phyloP scores from a whole-genome alignment of 2,888 invertebrate genomes.

The Trimorus sp. region DNA sequence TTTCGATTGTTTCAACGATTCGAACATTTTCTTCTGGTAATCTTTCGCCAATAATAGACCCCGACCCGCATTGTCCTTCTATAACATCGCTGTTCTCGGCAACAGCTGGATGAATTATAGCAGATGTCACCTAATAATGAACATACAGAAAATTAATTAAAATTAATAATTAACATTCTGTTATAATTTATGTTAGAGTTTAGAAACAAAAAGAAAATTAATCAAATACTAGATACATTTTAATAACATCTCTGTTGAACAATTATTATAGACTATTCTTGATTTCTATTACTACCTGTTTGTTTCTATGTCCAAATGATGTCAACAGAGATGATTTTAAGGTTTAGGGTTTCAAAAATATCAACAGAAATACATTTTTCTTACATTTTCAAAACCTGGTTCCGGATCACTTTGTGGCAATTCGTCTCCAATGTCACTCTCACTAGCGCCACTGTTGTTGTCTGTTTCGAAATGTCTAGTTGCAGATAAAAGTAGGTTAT shows the following conservation, averaged over 20 bases:
- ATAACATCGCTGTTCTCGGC: constrained; percentile 74
- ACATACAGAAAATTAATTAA: too few relatives aligned
- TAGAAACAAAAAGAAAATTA: too few relatives aligned
- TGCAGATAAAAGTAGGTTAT: constrained; percentile 87
- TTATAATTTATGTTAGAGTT: too few relatives aligned
- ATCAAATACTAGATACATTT: too few relatives aligned
- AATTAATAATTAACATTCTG: too few relatives aligned
- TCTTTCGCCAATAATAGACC: constrained; percentile 83
- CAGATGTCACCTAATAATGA: constrained; percentile 86
- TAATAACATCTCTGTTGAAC: too few relatives aligned
- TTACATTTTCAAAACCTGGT: constrained; percentile 76
- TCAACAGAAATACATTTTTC: too few relatives aligned
- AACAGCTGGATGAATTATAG: constrained; percentile 86
- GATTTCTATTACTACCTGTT: too few relatives aligned
- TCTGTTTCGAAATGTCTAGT: constrained; percentile 84
- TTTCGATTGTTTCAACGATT: constrained; percentile 90
- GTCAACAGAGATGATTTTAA: too few relatives aligned
- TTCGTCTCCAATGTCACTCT: constrained; percentile 77
- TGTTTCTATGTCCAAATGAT: too few relatives aligned
- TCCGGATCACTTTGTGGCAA: constrained; percentile 74
- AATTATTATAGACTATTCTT: too few relatives aligned
- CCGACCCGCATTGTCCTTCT: constrained; percentile 79
- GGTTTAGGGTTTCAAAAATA: too few relatives aligned
- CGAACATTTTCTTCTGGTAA: constrained; percentile 93
- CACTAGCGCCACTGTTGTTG: constrained; percentile 74